These are phyloP conservation scores for Pteropus rufus DNA, from an alignment of 2,797 vertebrate genomes.

Conservation along the genomic window DNA sequence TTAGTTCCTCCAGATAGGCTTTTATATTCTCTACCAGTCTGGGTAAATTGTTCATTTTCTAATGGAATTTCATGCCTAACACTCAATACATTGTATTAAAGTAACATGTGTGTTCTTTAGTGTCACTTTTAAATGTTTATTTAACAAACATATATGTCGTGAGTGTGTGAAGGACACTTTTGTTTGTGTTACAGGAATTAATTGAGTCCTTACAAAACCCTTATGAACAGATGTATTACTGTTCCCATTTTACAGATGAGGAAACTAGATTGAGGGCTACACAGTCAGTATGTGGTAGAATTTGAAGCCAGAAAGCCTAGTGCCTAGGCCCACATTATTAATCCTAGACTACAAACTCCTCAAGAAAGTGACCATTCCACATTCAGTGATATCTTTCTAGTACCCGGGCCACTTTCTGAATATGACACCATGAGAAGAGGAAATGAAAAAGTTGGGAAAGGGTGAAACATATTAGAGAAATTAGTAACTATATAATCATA, in stretches of 20 bases:
- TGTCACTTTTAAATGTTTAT: background rate
- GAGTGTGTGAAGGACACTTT: background rate
- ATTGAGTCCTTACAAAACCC: background rate
- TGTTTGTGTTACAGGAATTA: background rate
- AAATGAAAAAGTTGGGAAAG: background rate
- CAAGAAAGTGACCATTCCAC: no score
- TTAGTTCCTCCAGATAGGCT: background rate
- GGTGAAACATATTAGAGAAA: background rate
- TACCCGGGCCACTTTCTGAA: background rate
- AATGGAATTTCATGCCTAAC: background rate
- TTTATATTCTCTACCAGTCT: background rate
- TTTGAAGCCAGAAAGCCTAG: background rate
- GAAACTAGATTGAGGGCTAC: background rate
- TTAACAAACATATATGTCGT: background rate
- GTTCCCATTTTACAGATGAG: background rate
- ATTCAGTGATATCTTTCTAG: background rate
- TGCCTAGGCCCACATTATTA: accelerated
- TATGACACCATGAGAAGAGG: background rate
- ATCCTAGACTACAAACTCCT: background rate
- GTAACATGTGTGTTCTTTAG: background rate
- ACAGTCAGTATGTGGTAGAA: background rate
- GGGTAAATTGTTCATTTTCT: background rate
- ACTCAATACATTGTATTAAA: background rate
- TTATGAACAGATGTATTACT: background rate
- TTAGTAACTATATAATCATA: background rate